Base-by-base conservation (phyloP, 2,888 invertebrate genomes). In the Augiades crinisus region DNA sequence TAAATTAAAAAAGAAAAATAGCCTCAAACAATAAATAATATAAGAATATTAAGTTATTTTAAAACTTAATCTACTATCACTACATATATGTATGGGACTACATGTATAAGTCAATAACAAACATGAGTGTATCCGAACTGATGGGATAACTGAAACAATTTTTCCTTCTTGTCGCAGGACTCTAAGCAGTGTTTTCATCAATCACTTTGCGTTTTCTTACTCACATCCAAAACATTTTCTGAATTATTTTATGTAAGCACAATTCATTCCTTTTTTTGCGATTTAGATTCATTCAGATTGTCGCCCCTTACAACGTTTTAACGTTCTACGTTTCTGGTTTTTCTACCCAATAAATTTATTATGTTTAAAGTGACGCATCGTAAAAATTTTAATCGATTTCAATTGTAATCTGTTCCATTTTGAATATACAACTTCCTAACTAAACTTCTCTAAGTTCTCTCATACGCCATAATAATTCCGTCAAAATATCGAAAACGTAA, bases 161-260 rank as follows among this genome's bases (percentile, higher is more conserved):
- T 51, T 50, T 51, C 12, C n/a, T 33, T 22, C 8, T 31, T 31
- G 31, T 45, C 16, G 51, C 44, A 31, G 30, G 47, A 45, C 51
- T 57, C 59, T 61, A 61, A 64, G 62, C 58, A 58, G 61, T 59
- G 60, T 62, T 66, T 68, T 59, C 70, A 69, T 70, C 70, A 70
- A 70, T 70, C 70, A 70, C 61, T 53, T 50, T 60, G 54, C 57
- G 51, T 51, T 51, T n/a, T 51, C 45, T 51, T 51, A 45, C 51
- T 51, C 21, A 44, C 50, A 51, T 51, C 37, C 51, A 45, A 45
- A 51, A 45, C 45, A 51, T 37, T n/a, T n/a, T n/a, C 50, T 45
- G 51, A 51, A 51, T 51, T 66, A 62, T 59, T 67, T 67, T 65
- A 60, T 61, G 64, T 65, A 63, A 64, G 63, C 65, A 62, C 59